Evolutionary conservation across 2,888 invertebrate genomes (phyloP), one percentile per base, ranked within the genome.

Genomic region (Silvanus unidentatus): DNA sequence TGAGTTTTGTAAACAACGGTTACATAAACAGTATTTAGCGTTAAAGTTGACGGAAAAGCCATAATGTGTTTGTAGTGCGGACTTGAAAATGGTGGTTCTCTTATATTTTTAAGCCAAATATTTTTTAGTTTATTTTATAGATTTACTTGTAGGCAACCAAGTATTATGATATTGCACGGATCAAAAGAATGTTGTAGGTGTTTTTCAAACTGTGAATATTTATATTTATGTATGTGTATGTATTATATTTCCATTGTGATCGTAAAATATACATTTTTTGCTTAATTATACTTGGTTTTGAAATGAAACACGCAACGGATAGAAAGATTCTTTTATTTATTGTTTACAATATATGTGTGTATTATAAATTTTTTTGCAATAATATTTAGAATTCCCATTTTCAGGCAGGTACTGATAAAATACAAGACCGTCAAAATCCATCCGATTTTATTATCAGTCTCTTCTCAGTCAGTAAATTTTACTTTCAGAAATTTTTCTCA

Each of bases 1-100:
- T 69, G 86, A 92, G 64, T 93, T 92, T 68, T 91, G 91, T 68
- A 82, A 82, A 58, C 91, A 92, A 65, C 76, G 92, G 60, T 75
- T 93, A 12, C 84, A 92, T 63, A 78, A 83, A 66, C 92, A 93
- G 63, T 78, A 86, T 48, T 72, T 84, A 46, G 90, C 90, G 0
- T 73, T 88, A 1, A 77, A 82, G 62, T 75, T 85, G 30, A 54
- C 55, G 6, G 57, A 58, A 41, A 53, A 48, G 49, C 49, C 49
- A 44, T 56, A 48, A 48, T 35, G 32, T 22, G 13, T 32, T 32
- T 32, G n/a, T 32, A 8, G 5, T 32, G 4, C n/a, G 22, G 22
- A 22, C 37, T 39, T 12, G 15, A 39, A 39, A 39, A n/a, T n/a
- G n/a, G n/a, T n/a, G n/a, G n/a, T n/a, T n/a, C n/a, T n/a, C n/a